Base-by-base conservation (phyloP, 2,888 invertebrate species). In the Gastrophysa polygoni region DNA sequence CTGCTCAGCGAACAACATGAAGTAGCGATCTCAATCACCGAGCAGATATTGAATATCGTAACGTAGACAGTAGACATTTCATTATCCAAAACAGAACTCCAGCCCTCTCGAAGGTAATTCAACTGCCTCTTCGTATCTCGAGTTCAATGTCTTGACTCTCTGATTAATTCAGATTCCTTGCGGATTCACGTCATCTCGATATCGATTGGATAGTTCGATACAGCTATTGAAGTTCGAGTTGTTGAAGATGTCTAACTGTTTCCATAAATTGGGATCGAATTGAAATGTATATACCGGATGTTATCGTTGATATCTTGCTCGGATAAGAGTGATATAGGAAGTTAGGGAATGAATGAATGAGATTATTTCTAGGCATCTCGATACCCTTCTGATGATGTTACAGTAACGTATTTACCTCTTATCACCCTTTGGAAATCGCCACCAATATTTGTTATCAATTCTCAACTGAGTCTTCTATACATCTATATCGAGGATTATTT, bases 1-100 rank as follows among this genome's bases (percentile, higher is more conserved):
- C 61, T 67, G 68, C 66, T 71, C 70, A 65, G 68, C 67, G 70
- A 70, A 70, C 71, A 20, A 67, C 70, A 72, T 67, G 70, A 65
- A 63, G 59, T 50, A 61, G 55, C 67, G 68, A 66, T 71, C 71
- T 68, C 67, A 71, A 70, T 70, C 67, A 72, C 66, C 61, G 58
- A 70, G 68, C 71, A 71, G 71, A 70, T 71, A 68, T 64, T 59
- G 68, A 70, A 69, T 64, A 63, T 66, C 66, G 64, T 62, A 49
- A 57, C 48, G 65, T 59, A 52, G 64, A 69, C 66, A 59, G 70
- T 64, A 69, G 71, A 70, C 69, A 66, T 73, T 71, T 69, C 69
- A 73, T 72, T 73, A 72, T 68, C 65, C 57, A 24, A 61, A 67
- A 66, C 64, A 63, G 63, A 64, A 59, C 63, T 63, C 57, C 51